phyloP scores from a whole-genome alignment of 2,888 invertebrate genomes.

The Xanthostigma xanthostigma region DNA sequence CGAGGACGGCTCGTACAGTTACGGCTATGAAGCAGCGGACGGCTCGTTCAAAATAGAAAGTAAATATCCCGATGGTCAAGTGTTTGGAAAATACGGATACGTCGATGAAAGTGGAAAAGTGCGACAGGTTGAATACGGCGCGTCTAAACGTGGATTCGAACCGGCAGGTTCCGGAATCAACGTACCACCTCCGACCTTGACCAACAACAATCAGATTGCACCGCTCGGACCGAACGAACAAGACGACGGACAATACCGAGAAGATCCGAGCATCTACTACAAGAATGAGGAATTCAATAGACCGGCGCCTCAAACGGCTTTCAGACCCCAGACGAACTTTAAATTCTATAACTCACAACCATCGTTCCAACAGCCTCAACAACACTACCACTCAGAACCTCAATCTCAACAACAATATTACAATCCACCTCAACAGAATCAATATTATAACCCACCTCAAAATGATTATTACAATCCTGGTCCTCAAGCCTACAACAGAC shows the following conservation, averaged over 20 bases:
- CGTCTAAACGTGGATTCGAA: slow-evolving; percentile 66
- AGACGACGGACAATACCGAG: slow-evolving; percentile 75
- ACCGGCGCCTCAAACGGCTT: slow-evolving; percentile 21
- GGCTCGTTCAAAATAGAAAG: slow-evolving; percentile 80
- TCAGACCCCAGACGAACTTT: slow-evolving; percentile 18
- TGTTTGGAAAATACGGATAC: slow-evolving; percentile 82
- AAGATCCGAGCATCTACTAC: slow-evolving; percentile 68
- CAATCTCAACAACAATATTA: slow-evolving; percentile 21
- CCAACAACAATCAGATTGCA: slow-evolving; percentile 28
- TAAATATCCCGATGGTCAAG: slow-evolving; percentile 68
- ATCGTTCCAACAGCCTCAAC: slow-evolving; percentile 20
- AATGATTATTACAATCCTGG: slow-evolving; percentile 12
- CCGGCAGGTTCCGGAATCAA: slow-evolving; percentile 63
- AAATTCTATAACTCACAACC: slow-evolving; percentile 21
- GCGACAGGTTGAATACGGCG: slow-evolving; percentile 75
- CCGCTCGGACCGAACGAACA: slow-evolving; percentile 46
- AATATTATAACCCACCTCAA: slow-evolving; percentile 6
- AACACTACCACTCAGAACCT: slow-evolving; percentile 22
- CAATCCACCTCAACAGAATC: slow-evolving; percentile 19
- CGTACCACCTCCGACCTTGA: slow-evolving; percentile 65
- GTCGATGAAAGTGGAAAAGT: slow-evolving; percentile 60
- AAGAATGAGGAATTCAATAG: slow-evolving; percentile 46
- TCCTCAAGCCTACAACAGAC: slow-evolving; percentile 17
- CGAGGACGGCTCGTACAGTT: slow-evolving; percentile 78
- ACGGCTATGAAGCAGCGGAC: slow-evolving; percentile 76